Conservation (phyloP, 2,797 vertebrate genomes). For the Uromys caudimaculatus region DNA sequence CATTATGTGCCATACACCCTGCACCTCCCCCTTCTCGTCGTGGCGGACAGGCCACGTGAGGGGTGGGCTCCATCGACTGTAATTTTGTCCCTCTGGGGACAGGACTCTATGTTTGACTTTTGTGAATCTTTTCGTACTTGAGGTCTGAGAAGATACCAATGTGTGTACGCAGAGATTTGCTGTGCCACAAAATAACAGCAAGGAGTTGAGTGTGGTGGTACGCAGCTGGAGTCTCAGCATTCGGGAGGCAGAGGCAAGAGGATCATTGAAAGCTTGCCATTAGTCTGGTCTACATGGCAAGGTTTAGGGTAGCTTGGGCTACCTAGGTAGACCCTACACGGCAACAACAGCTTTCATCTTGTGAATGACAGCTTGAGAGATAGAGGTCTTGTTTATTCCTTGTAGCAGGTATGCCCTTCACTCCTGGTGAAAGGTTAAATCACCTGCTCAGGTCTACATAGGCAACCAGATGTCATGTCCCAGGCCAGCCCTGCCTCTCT, state of each 20-base stretch:
- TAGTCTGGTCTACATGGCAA: background rate
- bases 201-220: background rate
- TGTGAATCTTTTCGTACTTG: background rate
- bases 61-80: background rate
- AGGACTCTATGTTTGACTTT: background rate
- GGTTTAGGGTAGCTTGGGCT: background rate
- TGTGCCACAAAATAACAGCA: background rate
- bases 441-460: background rate
- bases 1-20: background rate
- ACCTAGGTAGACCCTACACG: background rate
- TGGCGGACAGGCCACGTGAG: background rate
- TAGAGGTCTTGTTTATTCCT: background rate
- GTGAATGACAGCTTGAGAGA: background rate
- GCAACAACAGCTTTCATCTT: background rate
- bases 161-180: background rate
- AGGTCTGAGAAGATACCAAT: background rate
- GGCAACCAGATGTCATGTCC: too few species aligned
- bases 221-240: background rate
- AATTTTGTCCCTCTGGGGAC: background rate
- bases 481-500: background rate
- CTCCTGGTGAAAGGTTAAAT: background rate
- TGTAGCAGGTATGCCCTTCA: fast-evolving
- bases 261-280: background rate
- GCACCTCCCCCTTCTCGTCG: background rate
- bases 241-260: background rate